Evolutionary conservation across 2,888 invertebrate species (phyloP), one percentile per base, ranked within the genome.

Genomic region (Amblyjoppa proteus): DNA sequence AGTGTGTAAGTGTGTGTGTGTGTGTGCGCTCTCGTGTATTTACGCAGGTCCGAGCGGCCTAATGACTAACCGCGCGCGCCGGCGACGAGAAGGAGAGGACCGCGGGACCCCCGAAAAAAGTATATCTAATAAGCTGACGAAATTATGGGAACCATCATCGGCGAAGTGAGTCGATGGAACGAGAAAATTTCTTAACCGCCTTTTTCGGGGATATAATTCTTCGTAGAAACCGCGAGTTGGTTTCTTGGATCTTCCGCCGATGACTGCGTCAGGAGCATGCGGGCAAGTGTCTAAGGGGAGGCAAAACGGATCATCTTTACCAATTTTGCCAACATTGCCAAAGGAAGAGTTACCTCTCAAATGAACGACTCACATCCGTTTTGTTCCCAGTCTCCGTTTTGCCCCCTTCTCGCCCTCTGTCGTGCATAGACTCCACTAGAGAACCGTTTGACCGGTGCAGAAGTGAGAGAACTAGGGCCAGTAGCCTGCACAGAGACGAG

Each of bases 61-160:
- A 91, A 91, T 91, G 90, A 91, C 91, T 90, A 88, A 88, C 90
- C 88, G 69, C 88, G 84, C 80, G 86, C 82, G 73, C 87, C 88
- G 28, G 28, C 79, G 38, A 76, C 58, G 84, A 13, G 64, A 64
- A 34, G 68, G 77, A 71, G 69, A 71, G 69, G 78, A 82, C 82
- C 64, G 58, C 68, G 53, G 84, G 75, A 76, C 66, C 71, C 45
- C 73, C 77, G 84, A 85, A 58, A 58, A 80, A 71, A 83, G 84
- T 74, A 81, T 81, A 81, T 81, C 74, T 76, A 81, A 84, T 75
- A 82, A 83, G 79, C 80, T 77, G 75, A 71, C 76, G 49, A 84
- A 88, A 84, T 86, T 82, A 85, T 87, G 85, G 85, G 86, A 88
- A 87, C 86, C 79, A 74, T 66, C 66, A 31, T 16, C 61, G 56